These are phyloP conservation scores for Danaus chrysippus DNA, from an alignment of 2,888 invertebrate species.

Conservation along the genomic window DNA sequence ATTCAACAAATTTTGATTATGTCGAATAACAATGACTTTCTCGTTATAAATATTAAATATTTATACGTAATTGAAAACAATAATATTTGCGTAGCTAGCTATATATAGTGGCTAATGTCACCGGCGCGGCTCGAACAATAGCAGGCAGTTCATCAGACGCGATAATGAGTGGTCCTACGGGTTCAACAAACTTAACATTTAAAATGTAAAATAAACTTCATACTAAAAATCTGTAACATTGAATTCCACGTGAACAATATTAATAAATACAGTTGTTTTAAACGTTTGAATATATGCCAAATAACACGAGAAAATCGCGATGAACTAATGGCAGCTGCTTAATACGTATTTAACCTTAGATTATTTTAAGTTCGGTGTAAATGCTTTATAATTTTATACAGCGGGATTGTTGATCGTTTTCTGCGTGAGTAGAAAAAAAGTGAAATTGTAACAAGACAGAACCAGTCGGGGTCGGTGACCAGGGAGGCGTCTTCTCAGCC, in stretches of 20 bases:
- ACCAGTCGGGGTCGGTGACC: slow-evolving; percentile 76
- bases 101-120: slow-evolving; percentile 45
- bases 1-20: too few species aligned
- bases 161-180: slow-evolving; percentile 73
- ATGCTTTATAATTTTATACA: slow-evolving; percentile 24
- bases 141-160: slow-evolving; percentile 70
- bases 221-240: slow-evolving; percentile 48
- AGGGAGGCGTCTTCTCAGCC: slow-evolving; percentile 45
- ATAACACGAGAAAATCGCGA: slow-evolving; percentile 26
- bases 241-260: slow-evolving; percentile 40
- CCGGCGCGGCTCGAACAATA: slow-evolving; percentile 58
- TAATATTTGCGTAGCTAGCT: slow-evolving; percentile 28
- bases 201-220: slow-evolving; percentile 60
- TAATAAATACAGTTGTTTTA: slow-evolving; percentile 48
- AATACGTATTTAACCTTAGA: slow-evolving; percentile 13
- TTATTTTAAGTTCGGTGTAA: slow-evolving; percentile 11
- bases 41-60: slow-evolving; percentile 6
- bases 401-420: slow-evolving; percentile 25
- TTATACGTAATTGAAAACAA: slow-evolving; percentile 15
- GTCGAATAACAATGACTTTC: neutral
- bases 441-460: slow-evolving; percentile 74
- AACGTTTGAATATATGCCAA: slow-evolving; percentile 50
- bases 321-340: too few species aligned
- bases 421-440: slow-evolving; percentile 57
- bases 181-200: slow-evolving; percentile 74